phyloP scores from a whole-genome alignment of 2,797 vertebrate genomes.

The Rachycentron canadum region DNA sequence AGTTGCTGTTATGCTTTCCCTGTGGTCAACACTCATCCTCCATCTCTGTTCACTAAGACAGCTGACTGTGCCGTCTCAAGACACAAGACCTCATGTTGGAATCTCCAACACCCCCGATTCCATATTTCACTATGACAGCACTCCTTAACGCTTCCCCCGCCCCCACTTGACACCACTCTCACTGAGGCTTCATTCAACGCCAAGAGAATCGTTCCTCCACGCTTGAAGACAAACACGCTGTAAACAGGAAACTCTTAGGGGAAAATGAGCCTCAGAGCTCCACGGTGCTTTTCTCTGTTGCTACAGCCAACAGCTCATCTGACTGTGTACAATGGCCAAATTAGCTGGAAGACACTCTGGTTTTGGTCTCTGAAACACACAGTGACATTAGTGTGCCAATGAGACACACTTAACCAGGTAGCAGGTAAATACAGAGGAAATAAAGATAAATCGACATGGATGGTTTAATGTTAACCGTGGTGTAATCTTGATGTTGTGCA shows the following conservation, averaged over 20 bases:
- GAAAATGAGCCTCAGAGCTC: slow-evolving; percentile 56
- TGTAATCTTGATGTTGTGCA: slow-evolving; percentile 11
- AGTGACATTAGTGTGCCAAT: slow-evolving; percentile 17
- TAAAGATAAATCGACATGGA: slow-evolving; percentile 3
- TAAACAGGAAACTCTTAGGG: slow-evolving; percentile 70
- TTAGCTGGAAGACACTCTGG: slow-evolving; percentile 35
- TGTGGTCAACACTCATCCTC: slow-evolving; percentile 17
- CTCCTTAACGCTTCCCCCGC: neutral
- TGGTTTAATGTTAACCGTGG: neutral
- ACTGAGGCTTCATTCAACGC: slow-evolving; percentile 44
- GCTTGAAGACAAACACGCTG: slow-evolving; percentile 59
- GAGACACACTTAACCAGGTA: slow-evolving; percentile 15
- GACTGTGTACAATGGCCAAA: slow-evolving; percentile 39
- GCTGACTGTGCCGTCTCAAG: slow-evolving; percentile 12
- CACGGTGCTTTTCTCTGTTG: slow-evolving; percentile 53
- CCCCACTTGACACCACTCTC: slow-evolving; percentile 44
- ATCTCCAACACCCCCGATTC: slow-evolving; percentile 16
- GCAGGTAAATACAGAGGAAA: neutral
- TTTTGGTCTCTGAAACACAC: slow-evolving; percentile 2
- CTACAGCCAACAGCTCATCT: slow-evolving; percentile 64
- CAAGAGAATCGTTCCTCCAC: slow-evolving; percentile 46
- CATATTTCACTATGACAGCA: slow-evolving; percentile 8
- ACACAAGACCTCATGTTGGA: neutral
- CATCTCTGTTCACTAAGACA: slow-evolving; percentile 13
- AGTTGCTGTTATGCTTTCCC: slow-evolving; percentile 22